Evolutionary conservation across 1,140 invertebrate species (phyloP), one percentile per base, ranked within the genome.

Genomic region (Drosophila kikkawai): DNA sequence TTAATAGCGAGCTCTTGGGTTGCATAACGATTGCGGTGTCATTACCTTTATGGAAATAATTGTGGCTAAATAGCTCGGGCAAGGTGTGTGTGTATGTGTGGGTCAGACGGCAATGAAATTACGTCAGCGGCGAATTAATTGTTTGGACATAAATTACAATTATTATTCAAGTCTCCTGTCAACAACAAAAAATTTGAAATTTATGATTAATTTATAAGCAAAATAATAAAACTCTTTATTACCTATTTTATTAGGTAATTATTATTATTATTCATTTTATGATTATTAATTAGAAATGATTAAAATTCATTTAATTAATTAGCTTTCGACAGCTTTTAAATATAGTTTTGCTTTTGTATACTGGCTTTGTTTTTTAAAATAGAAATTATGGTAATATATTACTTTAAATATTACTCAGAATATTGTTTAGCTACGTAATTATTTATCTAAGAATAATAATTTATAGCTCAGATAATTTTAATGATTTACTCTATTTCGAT

Each of bases 1-100:
- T 69, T 67, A 69, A 67, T 69, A n/a, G 36, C 13, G 29, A 48
- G 29, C 32, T 19, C 60, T 58, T 39, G 17, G 29, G 56, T 42
- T 44, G 17, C 61, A 61, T 15, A 59, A 34, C 29, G 17, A 60
- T 51, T 50, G 58, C 3, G 37, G 50, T 63, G 50, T 32, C 26
- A 41, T 59, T 64, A 34, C 9, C 26, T 34, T n/a, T 57, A 36
- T 59, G 13, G 7, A 65, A 65, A 60, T 60, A n/a, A 60, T 50
- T 66, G 29, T 15, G 32, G 59, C 32, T 61, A 51, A 36, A 50
- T n/a, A n/a, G 7, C 32, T 29, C 3, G 13, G 8, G 8, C 3
- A 11, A 11, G n/a, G 17, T 48, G 7, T 26, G 45, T 29, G 53
- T 22, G 17, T 48, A 7, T 26, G 45, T 29, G 53, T 26, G 17